Percentiles rank a stretch among this genome's conserved stretches.
Evolutionary conservation across 2,113 vertebrate genomes (phyloP).

Genomic region (Leuciscus idus): DNA sequence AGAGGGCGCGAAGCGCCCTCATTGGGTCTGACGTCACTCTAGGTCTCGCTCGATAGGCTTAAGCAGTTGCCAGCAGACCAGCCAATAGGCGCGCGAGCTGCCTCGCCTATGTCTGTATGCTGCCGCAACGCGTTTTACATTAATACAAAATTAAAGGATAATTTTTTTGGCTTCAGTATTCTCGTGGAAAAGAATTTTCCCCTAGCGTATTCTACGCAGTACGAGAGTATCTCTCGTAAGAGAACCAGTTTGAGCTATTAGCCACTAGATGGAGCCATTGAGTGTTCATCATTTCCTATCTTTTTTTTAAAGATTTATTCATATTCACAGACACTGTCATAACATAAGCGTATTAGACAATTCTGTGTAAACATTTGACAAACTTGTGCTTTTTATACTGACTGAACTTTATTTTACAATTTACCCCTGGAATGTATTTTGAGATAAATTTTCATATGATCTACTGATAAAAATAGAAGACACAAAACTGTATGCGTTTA

Average conservation of each 20-base stretch:
- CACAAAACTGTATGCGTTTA: background rate
- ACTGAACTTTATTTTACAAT: background rate
- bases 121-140: too few relatives aligned
- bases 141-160: too few relatives aligned
- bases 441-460: background rate
- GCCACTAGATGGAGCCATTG: slow-evolving; percentile 3
- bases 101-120: too few relatives aligned
- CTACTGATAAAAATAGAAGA: background rate
- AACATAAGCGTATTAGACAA: background rate
- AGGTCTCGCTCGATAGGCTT: too few relatives aligned
- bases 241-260: background rate
- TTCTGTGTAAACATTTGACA: background rate
- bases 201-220: too few relatives aligned
- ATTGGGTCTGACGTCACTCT: too few relatives aligned
- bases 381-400: background rate
- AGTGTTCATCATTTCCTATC: background rate
- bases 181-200: too few relatives aligned
- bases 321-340: background rate
- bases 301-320: background rate
- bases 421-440: background rate
- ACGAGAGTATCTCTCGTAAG: too few relatives aligned
- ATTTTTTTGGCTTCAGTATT: too few relatives aligned
- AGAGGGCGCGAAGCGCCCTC: too few relatives aligned
- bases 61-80: too few relatives aligned
- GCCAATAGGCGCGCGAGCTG: too few relatives aligned